Base-by-base conservation (phyloP, 2,888 invertebrate species). In the Norana najaformis region DNA sequence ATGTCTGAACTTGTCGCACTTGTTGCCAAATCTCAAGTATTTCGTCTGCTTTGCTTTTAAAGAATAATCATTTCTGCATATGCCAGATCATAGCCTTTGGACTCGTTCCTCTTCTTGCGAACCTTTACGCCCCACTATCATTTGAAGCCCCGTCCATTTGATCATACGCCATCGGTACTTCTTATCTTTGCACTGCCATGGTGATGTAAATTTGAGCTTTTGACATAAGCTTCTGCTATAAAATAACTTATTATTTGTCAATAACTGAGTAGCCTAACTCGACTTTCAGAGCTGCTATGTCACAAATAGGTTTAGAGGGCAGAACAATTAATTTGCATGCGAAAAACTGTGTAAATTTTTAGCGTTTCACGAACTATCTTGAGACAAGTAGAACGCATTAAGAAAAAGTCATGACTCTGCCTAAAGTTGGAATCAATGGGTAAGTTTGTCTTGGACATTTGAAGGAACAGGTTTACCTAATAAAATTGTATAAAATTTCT, bases 391-490 rank as follows among this genome's bases (percentile, higher is more conserved):
- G n/a, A 30, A n/a, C 69, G n/a, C 30, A n/a, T 30, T 8, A n/a
- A n/a, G 69, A n/a, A 69, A 69, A 69, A 69, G 69, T 69, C 69
- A 69, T 69, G 69, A 1, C 69, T 69, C 30, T 35, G 30, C 89
- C 89, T 14, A 92, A 92, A 90, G 91, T 92, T 91, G 92, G 92
- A 90, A 92, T 92, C 90, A 92, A 92, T 91, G 92, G 92, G 92
- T 92, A 91, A 90, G 92, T 90, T 88, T 35, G 4, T 13, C n/a
- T 0, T 30, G 4, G n/a, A 69, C 69, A 69, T n/a, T 30, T 30
- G n/a, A 69, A 69, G n/a, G 30, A 69, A 30, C 30, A 69, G n/a
- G 69, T 69, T 69, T 69, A n/a, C n/a, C 4, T 69, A 69, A 69
- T 69, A 6, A 41, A 69, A 69, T n/a, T n/a, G 30, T n/a, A n/a